Evolutionary conservation across 1,140 invertebrate genomes (phyloP).

Genomic region (Aplysia californica): DNA sequence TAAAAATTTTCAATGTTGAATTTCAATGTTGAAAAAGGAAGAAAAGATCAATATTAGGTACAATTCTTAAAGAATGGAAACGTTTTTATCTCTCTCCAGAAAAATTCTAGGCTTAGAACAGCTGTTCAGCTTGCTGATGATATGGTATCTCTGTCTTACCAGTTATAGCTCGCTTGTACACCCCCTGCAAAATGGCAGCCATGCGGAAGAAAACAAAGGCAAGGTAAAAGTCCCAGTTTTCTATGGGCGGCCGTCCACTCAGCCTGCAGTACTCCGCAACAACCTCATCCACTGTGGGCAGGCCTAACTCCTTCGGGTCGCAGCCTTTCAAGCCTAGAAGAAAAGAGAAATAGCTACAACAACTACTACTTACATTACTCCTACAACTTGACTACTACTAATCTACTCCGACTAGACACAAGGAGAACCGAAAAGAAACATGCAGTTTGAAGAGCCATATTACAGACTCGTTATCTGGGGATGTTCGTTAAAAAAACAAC

Average conservation of each 20-base stretch:
- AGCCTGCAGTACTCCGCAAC: slow-evolving; percentile 53
- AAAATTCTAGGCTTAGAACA: background rate
- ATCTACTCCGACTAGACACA: too few species aligned
- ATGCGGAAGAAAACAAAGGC: slow-evolving; percentile 66
- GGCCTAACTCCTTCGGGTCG: slow-evolving; percentile 36
- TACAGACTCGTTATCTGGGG: too few species aligned
- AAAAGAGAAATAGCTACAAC: too few species aligned
- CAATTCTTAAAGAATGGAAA: background rate
- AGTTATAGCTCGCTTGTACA: slow-evolving; percentile 64
- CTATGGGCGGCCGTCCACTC: slow-evolving; percentile 48
- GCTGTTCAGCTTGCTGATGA: background rate
- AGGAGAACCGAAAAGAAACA: too few species aligned
- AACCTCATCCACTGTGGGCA: slow-evolving; percentile 62
- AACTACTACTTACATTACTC: too few species aligned
- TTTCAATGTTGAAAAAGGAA: too few species aligned
- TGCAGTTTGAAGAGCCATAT: too few species aligned
- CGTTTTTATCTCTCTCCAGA: background rate
- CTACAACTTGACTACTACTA: too few species aligned
- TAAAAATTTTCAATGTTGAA: too few species aligned
- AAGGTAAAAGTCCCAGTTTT: slow-evolving; percentile 67
- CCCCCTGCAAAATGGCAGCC: slow-evolving; percentile 68
- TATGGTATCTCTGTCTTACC: slow-evolving; percentile 39
- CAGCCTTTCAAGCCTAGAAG: slow-evolving; percentile 3
- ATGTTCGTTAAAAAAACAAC: too few species aligned
- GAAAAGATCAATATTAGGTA: slow-evolving; percentile 44